phyloP scores from a whole-genome alignment of 1,140 invertebrate species.

The Hirudo medicinalis region DNA sequence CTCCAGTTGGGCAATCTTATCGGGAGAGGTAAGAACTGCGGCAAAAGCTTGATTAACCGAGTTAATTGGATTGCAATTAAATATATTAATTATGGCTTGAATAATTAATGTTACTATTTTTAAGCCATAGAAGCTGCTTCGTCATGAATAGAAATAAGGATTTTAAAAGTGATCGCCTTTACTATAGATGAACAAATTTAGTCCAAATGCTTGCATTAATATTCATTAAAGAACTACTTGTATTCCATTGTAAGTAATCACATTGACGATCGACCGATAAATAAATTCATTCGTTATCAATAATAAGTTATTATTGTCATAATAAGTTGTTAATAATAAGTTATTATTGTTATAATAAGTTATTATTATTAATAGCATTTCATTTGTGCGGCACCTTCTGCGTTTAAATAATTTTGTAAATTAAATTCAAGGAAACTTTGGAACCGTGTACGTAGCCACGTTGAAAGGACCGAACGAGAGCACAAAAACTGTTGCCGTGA shows the following conservation, averaged over 20 bases:
- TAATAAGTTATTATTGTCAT: no score
- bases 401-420: neutral
- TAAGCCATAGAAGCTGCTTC: no score
- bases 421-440: slow-evolving; percentile 29
- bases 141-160: neutral
- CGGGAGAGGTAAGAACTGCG: slow-evolving; percentile 27
- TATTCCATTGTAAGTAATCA: no score
- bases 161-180: neutral
- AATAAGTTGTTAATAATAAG: no score
- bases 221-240: no score
- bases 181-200: neutral
- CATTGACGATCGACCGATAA: no score
- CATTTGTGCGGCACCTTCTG: neutral
- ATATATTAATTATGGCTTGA: neutral
- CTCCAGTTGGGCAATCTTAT: slow-evolving; percentile 37
- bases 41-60: neutral
- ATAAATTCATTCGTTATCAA: no score
- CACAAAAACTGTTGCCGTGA: slow-evolving; percentile 29
- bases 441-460: slow-evolving; percentile 31
- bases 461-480: slow-evolving; percentile 25
- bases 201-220: neutral
- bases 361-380: neutral
- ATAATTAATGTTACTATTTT: no score
- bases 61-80: neutral
- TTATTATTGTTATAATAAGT: no score